Evolutionary conservation across 2,888 invertebrate species (phyloP).

Genomic region (Cerceris rybyensis): DNA sequence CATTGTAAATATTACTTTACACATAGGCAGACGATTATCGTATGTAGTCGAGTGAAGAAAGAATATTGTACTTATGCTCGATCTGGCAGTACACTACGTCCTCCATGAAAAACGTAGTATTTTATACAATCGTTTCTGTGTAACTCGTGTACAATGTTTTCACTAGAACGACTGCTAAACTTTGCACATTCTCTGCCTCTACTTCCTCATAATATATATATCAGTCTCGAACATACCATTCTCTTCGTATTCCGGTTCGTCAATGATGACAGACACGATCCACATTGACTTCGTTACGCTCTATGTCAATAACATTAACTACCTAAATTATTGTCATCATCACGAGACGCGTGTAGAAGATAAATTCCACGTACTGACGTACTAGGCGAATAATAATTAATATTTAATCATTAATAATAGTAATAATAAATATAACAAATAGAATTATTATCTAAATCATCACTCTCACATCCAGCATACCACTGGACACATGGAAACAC

Average conservation of each 20-base stretch:
- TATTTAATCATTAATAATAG: too few species aligned
- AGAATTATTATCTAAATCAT: slow-evolving; percentile 63
- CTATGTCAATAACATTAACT: slow-evolving; percentile 64
- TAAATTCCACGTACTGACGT: slow-evolving; percentile 43
- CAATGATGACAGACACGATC: slow-evolving; percentile 57
- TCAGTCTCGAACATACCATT: slow-evolving; percentile 32
- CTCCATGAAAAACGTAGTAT: background rate
- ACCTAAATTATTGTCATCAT: slow-evolving; percentile 76
- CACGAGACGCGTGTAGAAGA: slow-evolving; percentile 64
- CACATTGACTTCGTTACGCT: slow-evolving; percentile 43
- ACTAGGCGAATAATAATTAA: slow-evolving; percentile 42
- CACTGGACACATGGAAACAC: slow-evolving; percentile 69
- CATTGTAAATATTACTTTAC: slow-evolving; percentile 57
- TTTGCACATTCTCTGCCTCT: slow-evolving; percentile 34
- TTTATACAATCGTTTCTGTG: background rate
- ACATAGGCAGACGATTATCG: slow-evolving; percentile 35
- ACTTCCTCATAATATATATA: slow-evolving; percentile 31
- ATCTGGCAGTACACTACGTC: slow-evolving; percentile 42
- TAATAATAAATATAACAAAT: slow-evolving; percentile 66
- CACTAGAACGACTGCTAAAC: background rate
- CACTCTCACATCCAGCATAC: slow-evolving; percentile 61
- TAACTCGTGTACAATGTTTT: slow-evolving; percentile 6
- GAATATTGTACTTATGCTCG: slow-evolving; percentile 13
- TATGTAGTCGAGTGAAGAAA: slow-evolving; percentile 33
- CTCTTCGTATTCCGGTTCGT: slow-evolving; percentile 34